Evolutionary conservation across 2,797 vertebrate genomes (phyloP).

Genomic region (Crocodylus rhombifer): DNA sequence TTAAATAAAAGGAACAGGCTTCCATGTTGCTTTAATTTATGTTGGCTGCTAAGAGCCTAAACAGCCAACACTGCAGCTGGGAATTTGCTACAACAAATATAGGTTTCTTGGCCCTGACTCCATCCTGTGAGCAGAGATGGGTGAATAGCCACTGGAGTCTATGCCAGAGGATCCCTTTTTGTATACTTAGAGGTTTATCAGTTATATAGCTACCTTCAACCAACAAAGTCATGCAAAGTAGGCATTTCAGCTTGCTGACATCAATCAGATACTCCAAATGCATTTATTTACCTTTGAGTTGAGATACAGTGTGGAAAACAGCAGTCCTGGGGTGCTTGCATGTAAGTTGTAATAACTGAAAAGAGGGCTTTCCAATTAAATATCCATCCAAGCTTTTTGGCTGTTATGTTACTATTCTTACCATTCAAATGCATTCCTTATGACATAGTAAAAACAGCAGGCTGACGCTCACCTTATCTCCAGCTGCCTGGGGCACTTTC

Average conservation of each 20-base stretch:
- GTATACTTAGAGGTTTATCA: neutral
- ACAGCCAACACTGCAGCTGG: neutral
- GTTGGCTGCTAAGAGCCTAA: neutral
- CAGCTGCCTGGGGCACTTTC: conserved; percentile 15
- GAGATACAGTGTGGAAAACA: neutral
- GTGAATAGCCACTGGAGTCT: neutral
- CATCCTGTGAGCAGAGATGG: rapidly evolving
- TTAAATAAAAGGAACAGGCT: rapidly evolving
- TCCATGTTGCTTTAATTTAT: rapidly evolving
- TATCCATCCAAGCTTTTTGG: neutral
- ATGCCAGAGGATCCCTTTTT: neutral
- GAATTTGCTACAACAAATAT: neutral
- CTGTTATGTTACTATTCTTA: neutral
- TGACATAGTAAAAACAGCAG: neutral
- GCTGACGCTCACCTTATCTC: conserved; percentile 28
- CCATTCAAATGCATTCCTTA: neutral
- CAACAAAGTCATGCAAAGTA: neutral
- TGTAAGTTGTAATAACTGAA: neutral
- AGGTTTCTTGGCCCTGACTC: neutral
- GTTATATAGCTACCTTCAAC: neutral
- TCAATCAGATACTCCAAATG: neutral
- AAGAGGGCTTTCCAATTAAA: neutral
- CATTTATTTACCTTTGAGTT: neutral
- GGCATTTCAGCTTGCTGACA: neutral
- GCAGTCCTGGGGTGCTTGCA: neutral